Base-by-base conservation (phyloP, 1,140 invertebrate species). In the Heliconius nattereri region DNA sequence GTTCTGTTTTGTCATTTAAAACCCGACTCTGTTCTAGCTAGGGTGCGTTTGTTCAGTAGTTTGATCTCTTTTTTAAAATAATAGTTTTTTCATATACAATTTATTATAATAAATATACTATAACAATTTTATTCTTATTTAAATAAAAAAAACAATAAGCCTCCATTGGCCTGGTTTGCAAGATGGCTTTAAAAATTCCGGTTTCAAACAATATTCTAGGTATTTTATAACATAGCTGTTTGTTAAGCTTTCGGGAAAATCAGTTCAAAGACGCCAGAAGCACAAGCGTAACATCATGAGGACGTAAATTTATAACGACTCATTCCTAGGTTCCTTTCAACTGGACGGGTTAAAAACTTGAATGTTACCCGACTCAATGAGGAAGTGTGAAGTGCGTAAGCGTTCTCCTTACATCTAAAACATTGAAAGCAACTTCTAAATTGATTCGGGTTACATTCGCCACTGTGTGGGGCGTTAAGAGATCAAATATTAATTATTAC, bases 381-480 rank as follows among this genome's bases (percentile, higher is more conserved):
- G 86, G 83, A 85, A 89, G 85, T 78, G 73, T 84, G 79, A 70
- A 78, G 78, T 72, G 81, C 57, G 81, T 49, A 90, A 88, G 89
- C 87, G 80, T 83, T 85, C 57, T 82, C 78, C 81, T 86, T 80
- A 89, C 70, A 86, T 85, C 81, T 86, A 90, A 73, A 85, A 90
- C 88, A 92, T 84, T 60, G 87, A 89, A 91, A 91, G 90, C 90
- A 23, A 81, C 85, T 87, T 89, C 83, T 86, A 71, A 49, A 91
- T 88, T 87, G 84, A 85, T 77, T 73, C 87, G 86, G 73, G 81
- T 89, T 86, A 86, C 83, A 88, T 83, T 78, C 78, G 57, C 81
- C 70, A 74, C 57, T 76, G 83, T 71, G 78, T 80, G 80, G 13
- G 84, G 81, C 79, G 78, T 81, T 81, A 78, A 52, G 78, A 82